Evolutionary conservation across 2,797 vertebrate species (phyloP).

Genomic region (Sebastes baramenuke): DNA sequence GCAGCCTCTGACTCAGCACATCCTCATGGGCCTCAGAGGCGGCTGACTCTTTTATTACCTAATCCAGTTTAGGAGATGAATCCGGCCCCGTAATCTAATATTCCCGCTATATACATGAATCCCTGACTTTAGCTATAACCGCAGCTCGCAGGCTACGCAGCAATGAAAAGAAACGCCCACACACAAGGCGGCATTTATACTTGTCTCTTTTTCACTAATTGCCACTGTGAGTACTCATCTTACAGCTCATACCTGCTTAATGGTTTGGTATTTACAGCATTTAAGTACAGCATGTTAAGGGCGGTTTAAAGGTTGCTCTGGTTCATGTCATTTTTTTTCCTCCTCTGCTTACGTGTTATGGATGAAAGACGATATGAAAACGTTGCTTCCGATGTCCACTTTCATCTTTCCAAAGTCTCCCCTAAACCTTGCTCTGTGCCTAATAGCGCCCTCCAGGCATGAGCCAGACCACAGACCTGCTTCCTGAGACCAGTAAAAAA

Average conservation of each 20-base stretch:
- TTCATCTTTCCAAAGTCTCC: conserved; percentile 26
- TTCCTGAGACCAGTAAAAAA: conserved; percentile 21
- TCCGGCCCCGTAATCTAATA: conserved; percentile 78
- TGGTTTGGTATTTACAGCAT: conserved; percentile 22
- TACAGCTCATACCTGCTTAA: neutral
- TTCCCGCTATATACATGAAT: conserved; percentile 70
- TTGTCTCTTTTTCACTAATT: conserved; percentile 45
- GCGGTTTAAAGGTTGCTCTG: neutral
- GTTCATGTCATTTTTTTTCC: neutral
- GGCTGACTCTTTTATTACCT: conserved; percentile 75
- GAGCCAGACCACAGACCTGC: conserved; percentile 27
- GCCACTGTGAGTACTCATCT: conserved; percentile 13
- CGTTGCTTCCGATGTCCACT: conserved; percentile 22
- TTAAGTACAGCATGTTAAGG: neutral
- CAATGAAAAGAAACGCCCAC: conserved; percentile 30
- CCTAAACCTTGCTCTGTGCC: conserved; percentile 15
- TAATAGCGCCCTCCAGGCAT: conserved; percentile 40
- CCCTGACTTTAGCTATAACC: conserved; percentile 70
- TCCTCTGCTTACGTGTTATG: neutral
- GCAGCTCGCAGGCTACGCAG: conserved; percentile 27
- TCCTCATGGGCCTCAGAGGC: conserved; percentile 47
- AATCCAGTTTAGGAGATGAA: conserved; percentile 84
- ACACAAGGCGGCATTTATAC: conserved; percentile 21
- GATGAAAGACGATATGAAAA: conserved; percentile 37
- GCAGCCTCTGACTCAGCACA: conserved; percentile 74